Base-by-base conservation (phyloP, 2,113 vertebrate species). In the Tupaia chinensis region DNA sequence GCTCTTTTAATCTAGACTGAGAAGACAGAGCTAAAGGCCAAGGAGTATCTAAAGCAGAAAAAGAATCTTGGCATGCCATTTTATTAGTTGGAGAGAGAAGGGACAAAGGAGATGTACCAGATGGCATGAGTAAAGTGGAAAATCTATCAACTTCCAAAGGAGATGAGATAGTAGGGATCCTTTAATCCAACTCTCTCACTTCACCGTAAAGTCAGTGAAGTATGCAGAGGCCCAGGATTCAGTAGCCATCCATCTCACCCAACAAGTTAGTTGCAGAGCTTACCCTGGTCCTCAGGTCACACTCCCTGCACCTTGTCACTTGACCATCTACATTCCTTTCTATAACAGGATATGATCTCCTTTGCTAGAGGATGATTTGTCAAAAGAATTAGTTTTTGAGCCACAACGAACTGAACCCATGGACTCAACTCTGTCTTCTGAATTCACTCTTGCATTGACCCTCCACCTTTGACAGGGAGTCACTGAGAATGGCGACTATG, bases 111-210 rank as follows among this genome's bases (percentile, higher is more conserved):
- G 77, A 60, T 16, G 0, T 68, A 27, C 25, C 60, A 63, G 72
- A 66, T 27, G 70, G 32, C 16, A 13, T 23, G 73, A 85, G 58
- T 44, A 88, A 69, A 89, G 86, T n/a, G 63, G 70, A 80, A 87
- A 86, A 91, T 89, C 78, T 15, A 82, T 82, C 88, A 53, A 69
- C 83, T 87, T 84, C 85, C 53, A 68, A 70, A 32, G 12, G 76
- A 93, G 65, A 77, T 74, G 60, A 80, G 58, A 17, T 61, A 70
- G 25, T 56, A 70, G 29, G 23, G 44, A 34, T 66, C 54, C 25
- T 32, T 27, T 73, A 76, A 44, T 14, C 29, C 68, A 76, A 16
- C 2, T 1, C 54, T 9, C 22, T 78, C 54, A 34, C 69, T 81
- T 61, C 73, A 83, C 22, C 53, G n/a, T 27, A 34, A 91, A 61